Conservation (phyloP, 2,888 invertebrate genomes). For the Drosophila antonietae region DNA sequence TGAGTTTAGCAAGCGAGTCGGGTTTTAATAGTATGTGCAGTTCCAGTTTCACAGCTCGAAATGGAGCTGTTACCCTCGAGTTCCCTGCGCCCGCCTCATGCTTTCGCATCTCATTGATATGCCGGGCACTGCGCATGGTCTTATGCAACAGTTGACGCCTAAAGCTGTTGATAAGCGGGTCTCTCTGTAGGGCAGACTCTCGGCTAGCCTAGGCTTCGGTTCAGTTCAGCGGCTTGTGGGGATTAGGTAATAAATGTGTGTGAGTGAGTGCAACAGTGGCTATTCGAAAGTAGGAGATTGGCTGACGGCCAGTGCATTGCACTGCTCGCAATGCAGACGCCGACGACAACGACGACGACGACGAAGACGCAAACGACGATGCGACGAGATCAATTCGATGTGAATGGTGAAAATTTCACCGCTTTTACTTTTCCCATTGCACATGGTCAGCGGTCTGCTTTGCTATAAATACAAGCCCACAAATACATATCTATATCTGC, state of each 20-base stretch:
- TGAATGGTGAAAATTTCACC: conserved; percentile 78
- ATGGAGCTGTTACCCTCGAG: neutral
- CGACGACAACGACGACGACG: conserved; percentile 18
- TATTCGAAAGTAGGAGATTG: conserved; percentile 43
- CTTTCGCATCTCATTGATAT: conserved; percentile 69
- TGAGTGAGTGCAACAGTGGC: conserved; percentile 17
- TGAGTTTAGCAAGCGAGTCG: conserved; percentile 2
- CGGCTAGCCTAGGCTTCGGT: conserved; percentile 9
- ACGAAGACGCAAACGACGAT: conserved; percentile 15
- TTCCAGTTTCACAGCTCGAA: conserved; percentile 17
- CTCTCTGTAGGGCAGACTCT: conserved; percentile 46
- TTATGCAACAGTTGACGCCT: conserved; percentile 44
- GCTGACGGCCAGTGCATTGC: conserved; percentile 66
- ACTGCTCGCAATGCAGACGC: conserved; percentile 62
- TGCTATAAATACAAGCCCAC: conserved; percentile 11
- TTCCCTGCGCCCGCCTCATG: neutral
- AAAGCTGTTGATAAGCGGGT: conserved; percentile 38
- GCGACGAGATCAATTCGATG: conserved; percentile 68
- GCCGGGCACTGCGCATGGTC: conserved; percentile 50
- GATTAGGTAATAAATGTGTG: conserved; percentile 36
- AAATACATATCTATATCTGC: neutral
- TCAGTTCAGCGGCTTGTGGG: neutral
- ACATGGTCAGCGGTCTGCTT: conserved; percentile 40
- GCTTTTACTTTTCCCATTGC: conserved; percentile 71
- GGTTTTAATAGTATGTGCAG: neutral